A percentile compares a stretch with the other conserved stretches of the same genome.
Evolutionary conservation across 2,888 invertebrate genomes (phyloP).

Genomic region (Leptinotarsa tumamoca): DNA sequence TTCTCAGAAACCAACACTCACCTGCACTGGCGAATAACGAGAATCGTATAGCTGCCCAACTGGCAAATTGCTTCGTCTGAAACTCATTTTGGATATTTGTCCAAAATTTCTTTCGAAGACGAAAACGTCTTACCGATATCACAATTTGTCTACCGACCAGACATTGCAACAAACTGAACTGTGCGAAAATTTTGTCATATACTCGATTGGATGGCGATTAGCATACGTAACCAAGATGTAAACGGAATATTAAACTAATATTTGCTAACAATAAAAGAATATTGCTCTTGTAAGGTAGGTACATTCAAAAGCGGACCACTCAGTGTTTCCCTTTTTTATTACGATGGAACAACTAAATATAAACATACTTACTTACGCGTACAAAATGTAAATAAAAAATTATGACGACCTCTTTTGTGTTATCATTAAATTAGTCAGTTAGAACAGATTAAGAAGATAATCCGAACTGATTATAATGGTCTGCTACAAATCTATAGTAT

Average conservation of each 20-base stretch:
- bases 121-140: background rate
- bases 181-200: constrained; percentile 25
- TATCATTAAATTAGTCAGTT: constrained; percentile 3
- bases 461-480: background rate
- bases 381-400: constrained; percentile 18
- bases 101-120: background rate
- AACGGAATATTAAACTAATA: constrained; percentile 48
- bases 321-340: constrained; percentile 36
- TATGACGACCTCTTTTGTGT: constrained; percentile 11
- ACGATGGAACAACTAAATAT: constrained; percentile 20
- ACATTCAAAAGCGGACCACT: constrained; percentile 29
- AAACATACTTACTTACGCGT: constrained; percentile 26
- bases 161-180: constrained; percentile 22
- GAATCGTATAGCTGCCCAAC: constrained; percentile 56
- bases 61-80: constrained; percentile 45
- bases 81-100: constrained; percentile 31
- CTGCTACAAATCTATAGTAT: background rate
- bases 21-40: constrained; percentile 57
- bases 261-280: constrained; percentile 45
- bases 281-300: constrained; percentile 34
- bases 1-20: constrained; percentile 35
- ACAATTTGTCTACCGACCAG: constrained; percentile 11
- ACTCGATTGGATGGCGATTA: constrained; percentile 28
- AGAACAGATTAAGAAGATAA: background rate
- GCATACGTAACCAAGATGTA: constrained; percentile 40